Percentiles rank a stretch among this genome's conserved stretches.
Conservation (phyloP, 2,113 vertebrate genomes). For the Myotis brandtii region DNA sequence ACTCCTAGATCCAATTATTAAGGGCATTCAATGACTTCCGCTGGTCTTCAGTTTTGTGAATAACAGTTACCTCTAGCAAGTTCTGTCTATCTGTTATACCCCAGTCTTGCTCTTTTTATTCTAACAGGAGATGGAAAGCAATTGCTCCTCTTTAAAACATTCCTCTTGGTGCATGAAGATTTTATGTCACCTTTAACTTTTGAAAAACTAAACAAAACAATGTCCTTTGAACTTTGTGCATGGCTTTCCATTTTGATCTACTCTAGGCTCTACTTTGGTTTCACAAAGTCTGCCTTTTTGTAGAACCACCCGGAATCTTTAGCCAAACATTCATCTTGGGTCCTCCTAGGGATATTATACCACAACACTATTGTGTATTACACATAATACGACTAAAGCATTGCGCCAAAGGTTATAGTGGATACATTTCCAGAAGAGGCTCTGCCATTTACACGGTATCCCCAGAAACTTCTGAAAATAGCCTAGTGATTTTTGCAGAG, state of each 20-base stretch:
- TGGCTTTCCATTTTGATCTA: background rate
- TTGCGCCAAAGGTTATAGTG: background rate
- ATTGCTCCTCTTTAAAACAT: background rate
- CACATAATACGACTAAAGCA: background rate
- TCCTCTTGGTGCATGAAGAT: background rate
- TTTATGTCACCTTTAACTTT: constrained; percentile 19
- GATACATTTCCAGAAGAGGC: background rate
- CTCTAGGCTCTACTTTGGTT: background rate
- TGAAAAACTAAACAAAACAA: background rate
- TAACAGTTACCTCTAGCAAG: background rate
- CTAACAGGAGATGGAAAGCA: background rate
- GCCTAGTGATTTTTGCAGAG: background rate
- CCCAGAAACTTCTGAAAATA: background rate
- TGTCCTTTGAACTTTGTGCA: background rate
- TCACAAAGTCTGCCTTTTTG: background rate
- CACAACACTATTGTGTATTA: background rate
- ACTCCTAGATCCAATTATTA: background rate
- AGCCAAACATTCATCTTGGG: background rate
- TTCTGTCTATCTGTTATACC: background rate
- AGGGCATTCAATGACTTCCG: background rate
- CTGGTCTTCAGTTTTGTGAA: background rate
- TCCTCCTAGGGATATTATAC: background rate
- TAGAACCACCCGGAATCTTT: background rate
- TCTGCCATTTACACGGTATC: background rate
- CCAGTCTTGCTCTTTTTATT: background rate